Conservation (phyloP, 2,888 invertebrate genomes). For the Acanthosepion esculentum region DNA sequence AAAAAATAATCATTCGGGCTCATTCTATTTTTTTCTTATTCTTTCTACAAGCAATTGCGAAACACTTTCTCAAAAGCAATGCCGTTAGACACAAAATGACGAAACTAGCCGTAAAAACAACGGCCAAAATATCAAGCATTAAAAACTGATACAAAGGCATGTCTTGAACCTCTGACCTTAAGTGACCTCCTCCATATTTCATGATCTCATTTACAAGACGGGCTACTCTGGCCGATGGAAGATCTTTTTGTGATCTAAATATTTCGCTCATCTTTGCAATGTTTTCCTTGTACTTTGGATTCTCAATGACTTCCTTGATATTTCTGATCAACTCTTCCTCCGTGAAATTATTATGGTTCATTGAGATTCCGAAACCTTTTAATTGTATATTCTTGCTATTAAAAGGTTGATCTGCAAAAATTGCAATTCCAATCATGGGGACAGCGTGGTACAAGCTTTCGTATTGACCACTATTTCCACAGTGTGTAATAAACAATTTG, state of each 20-base stretch:
- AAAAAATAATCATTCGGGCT: no score
- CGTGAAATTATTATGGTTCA: slow-evolving; percentile 51
- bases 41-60: no score
- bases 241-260: no score
- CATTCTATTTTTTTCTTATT: no score
- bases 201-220: no score
- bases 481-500: slow-evolving; percentile 56
- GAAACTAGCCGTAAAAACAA: background rate
- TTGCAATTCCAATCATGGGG: slow-evolving; percentile 56
- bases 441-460: slow-evolving; percentile 57
- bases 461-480: slow-evolving; percentile 56
- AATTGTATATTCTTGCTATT: slow-evolving; percentile 49
- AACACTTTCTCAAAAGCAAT: background rate
- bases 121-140: background rate
- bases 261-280: no score
- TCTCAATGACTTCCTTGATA: no score
- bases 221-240: no score
- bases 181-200: no score
- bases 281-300: no score
- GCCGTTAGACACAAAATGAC: background rate
- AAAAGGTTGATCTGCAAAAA: slow-evolving; percentile 56
- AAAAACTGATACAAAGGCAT: background rate
- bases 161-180: background rate
- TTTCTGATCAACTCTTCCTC: slow-evolving; percentile 49
- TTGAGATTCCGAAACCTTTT: slow-evolving; percentile 56